Conservation (phyloP, 1,140 invertebrate species). For the Eumeta japonica region DNA sequence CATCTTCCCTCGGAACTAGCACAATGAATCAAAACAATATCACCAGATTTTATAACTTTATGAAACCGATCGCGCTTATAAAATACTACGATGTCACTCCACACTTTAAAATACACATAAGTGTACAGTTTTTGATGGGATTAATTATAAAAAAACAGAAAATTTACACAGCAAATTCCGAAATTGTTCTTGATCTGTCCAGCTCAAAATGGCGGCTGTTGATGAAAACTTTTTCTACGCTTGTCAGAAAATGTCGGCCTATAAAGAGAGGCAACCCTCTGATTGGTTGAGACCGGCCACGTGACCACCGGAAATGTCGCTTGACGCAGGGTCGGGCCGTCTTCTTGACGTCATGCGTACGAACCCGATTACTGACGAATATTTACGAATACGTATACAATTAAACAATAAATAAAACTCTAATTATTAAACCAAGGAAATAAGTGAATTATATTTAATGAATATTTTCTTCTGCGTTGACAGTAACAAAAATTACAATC, state of each 20-base stretch:
- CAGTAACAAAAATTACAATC: no score
- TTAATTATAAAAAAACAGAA: constrained; percentile 60
- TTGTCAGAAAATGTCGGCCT: constrained; percentile 85
- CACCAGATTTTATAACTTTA: constrained; percentile 56
- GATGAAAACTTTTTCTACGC: constrained; percentile 89
- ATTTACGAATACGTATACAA: constrained; percentile 34
- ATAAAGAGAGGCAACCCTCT: constrained; percentile 54
- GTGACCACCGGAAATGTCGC: constrained; percentile 56
- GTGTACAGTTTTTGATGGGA: constrained; percentile 56
- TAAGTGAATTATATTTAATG: no score
- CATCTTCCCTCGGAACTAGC: constrained; percentile 66
- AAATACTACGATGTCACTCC: constrained; percentile 52
- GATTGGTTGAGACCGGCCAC: constrained; percentile 61
- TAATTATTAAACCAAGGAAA: not conserved
- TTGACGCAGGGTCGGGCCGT: constrained; percentile 49
- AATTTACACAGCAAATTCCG: constrained; percentile 65
- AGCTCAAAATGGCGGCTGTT: constrained; percentile 89
- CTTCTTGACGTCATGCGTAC: constrained; percentile 50
- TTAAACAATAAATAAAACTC: not conserved
- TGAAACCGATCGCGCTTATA: constrained; percentile 45
- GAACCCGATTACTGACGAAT: constrained; percentile 37
- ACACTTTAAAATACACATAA: constrained; percentile 57
- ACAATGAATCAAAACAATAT: constrained; percentile 64
- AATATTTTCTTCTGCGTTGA: no score
- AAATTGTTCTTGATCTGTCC: constrained; percentile 71